Base-by-base conservation (phyloP, 2,888 invertebrate species). In the Orgyia antiqua region DNA sequence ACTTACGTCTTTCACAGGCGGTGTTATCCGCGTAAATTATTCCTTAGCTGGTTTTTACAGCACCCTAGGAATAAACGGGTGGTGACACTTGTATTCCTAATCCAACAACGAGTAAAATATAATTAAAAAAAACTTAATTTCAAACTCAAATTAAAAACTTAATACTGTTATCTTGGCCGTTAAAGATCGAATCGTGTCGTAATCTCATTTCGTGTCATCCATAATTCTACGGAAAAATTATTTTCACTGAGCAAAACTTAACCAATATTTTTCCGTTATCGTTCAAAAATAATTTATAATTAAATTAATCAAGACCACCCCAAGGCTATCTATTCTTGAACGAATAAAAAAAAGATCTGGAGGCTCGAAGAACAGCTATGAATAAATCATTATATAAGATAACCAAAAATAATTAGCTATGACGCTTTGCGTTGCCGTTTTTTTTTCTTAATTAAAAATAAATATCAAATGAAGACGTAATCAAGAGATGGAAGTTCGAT, bases 381-480 rank as follows among this genome's bases (percentile, higher is more conserved):
- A 68, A 83, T 83, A 82, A 82, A 83, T 84, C 82, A 83, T 73
- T 65, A 51, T 46, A 46, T 49, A 55, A 78, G 82, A 82, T 83
- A 83, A 82, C 73, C 67, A 68, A 52, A 76, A 75, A 82, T 83
- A 83, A 83, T 83, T 79, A 82, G 69, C 53, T 59, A 51, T 51
- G 45, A 55, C 56, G 58, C 55, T 47, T 53, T 45, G 39, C 51
- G 51, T 51, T 59, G 60, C 66, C 31, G 25, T 70, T 75, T 75
- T 76, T 75, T 75, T 75, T 75, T 68, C 61, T 67, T 82, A 83
- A 84, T 84, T 83, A 83, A 80, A 83, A 80, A 80, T 80, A 82
- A 83, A 83, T 83, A 83, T 75, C 72, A 68, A 74, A 76, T 78
- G 76, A 72, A 70, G 63, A 49, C 47, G 62, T 59, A 60, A 74